Conservation (phyloP, 2,888 invertebrate species). For the Platynereis dumerilii region DNA sequence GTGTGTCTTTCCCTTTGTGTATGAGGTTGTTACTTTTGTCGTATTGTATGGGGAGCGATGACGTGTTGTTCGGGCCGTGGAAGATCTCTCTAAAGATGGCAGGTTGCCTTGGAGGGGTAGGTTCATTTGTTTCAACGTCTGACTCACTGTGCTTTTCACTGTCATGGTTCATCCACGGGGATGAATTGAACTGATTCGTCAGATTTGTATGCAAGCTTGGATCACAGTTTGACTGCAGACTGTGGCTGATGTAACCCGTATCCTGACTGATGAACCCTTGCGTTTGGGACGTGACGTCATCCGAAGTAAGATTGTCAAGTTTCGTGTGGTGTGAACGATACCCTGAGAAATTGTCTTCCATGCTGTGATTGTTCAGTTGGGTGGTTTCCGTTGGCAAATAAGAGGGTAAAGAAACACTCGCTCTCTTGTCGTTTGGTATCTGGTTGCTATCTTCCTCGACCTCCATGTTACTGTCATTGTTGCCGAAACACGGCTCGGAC, state of each 20-base stretch:
- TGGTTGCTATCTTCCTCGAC: constrained; percentile 9
- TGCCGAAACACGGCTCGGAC: too few species aligned
- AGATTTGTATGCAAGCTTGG: constrained; percentile 23
- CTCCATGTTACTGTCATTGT: constrained; percentile 12
- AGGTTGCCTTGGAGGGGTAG: too few species aligned
- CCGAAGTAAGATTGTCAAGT: too few species aligned
- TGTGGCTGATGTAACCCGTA: constrained; percentile 58
- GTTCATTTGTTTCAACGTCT: neutral
- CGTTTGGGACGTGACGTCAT: constrained; percentile 2
- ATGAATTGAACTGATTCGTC: constrained; percentile 18
- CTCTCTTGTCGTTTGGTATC: neutral
- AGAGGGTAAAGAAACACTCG: neutral
- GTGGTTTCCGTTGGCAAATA: neutral
- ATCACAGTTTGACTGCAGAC: constrained; percentile 45
- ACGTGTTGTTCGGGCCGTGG: neutral
- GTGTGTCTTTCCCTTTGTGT: too few species aligned
- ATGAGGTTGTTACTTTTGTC: too few species aligned
- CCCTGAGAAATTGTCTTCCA: too few species aligned
- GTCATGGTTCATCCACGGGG: neutral
- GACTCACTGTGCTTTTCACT: neutral
- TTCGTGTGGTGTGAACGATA: too few species aligned
- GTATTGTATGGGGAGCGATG: too few species aligned
- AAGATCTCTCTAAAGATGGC: constrained; percentile 1
- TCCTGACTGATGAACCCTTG: constrained; percentile 41
- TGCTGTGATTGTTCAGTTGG: too few species aligned